Evolutionary conservation across 2,888 invertebrate species (phyloP), one percentile per base, ranked within the genome.

Genomic region (Fragum fragum): DNA sequence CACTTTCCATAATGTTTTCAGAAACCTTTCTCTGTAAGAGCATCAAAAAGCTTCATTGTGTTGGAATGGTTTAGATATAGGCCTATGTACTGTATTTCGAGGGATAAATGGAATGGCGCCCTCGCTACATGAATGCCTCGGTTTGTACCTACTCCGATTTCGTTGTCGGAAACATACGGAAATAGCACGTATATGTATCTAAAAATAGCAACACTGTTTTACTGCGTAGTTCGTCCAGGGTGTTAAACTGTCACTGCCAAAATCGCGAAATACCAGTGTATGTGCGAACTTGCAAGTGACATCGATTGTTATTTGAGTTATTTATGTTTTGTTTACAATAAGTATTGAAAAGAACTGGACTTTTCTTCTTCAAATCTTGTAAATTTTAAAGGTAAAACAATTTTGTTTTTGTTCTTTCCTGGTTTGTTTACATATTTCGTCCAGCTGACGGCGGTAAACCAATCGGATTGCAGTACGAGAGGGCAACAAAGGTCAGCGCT

Each of bases 371-470:
- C 63, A 36, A 3, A 57, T 1, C 1, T 26, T 57, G 47, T 18
- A 14, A n/a, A 9, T 9, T 18, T 47, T 9, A 14, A n/a, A 14
- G 7, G 11, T 16, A 32, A 61, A 61, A 18, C 32, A 2, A 32
- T 16, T 61, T 61, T 61, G 32, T 61, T 29, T 66, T 63, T 55
- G 32, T 71, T 53, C 55, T 47, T 47, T 47, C 55, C 71, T 32
- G 28, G 63, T 66, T 66, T 75, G 36, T 55, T 80, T 39, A 77
- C 28, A 23, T 47, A 47, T 76, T 78, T 83, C 57, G 16, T 28
- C 68, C 75, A 74, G 29, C 72, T 77, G 75, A 72, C 80, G 71
- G 71, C 72, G 23, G 26, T 74, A 26, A 70, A 7, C 52, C 61
- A 63, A 61, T 76, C 52, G 57, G 21, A 59, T 53, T 63, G 75